These are phyloP conservation scores for Ciconia maguari DNA, from an alignment of 2,113 vertebrate species.

Conservation along the genomic window DNA sequence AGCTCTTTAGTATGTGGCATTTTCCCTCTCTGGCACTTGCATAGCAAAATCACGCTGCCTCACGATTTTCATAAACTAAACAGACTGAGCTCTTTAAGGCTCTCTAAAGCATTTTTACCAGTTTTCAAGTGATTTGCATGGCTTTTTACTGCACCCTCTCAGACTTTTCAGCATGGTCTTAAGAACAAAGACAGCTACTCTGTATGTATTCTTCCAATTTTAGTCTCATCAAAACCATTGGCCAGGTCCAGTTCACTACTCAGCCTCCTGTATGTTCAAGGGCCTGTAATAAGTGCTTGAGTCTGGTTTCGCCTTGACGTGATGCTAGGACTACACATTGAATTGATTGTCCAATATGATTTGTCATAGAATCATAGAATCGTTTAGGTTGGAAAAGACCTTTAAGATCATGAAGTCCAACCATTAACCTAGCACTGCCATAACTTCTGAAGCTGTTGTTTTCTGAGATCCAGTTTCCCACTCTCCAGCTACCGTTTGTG, in stretches of 20 bases:
- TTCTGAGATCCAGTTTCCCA: not conserved
- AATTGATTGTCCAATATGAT: not conserved
- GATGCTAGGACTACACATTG: not conserved
- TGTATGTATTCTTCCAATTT: not conserved
- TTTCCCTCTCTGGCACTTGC: conserved; percentile 20
- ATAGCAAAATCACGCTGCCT: not conserved
- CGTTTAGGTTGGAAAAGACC: no score
- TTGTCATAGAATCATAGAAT: not conserved
- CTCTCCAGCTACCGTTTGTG: not conserved
- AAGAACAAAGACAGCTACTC: not conserved
- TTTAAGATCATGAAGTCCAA: no score
- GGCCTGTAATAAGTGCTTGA: not conserved
- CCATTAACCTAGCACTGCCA: no score
- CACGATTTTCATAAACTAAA: not conserved
- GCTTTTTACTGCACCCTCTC: not conserved
- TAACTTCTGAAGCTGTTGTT: not conserved
- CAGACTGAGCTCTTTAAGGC: not conserved
- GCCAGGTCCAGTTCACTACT: not conserved
- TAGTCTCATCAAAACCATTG: not conserved
- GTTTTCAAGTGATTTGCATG: not conserved
- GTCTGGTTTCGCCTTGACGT: not conserved
- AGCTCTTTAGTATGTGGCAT: conserved; percentile 5
- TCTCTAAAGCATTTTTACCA: not conserved
- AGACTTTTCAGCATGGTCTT: not conserved
- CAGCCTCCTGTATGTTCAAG: not conserved